These are phyloP conservation scores for Plectropomus leopardus DNA, from an alignment of 2,113 vertebrate species.

Conservation along the genomic window DNA sequence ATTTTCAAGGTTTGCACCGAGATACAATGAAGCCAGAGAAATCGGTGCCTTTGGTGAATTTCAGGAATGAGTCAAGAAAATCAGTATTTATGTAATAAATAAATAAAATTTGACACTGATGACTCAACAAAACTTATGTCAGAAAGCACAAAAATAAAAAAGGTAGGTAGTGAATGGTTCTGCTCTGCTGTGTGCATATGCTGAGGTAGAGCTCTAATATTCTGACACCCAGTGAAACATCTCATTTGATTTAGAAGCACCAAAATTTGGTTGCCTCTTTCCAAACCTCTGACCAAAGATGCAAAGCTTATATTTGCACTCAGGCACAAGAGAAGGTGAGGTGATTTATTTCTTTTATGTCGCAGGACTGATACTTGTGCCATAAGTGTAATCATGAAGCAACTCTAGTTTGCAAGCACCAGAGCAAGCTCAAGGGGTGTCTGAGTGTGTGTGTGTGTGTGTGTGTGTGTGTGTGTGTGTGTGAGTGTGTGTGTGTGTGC, in stretches of 20 bases:
- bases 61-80: not conserved
- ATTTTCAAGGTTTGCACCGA: not conserved
- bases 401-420: slow-evolving; percentile 14
- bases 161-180: not conserved
- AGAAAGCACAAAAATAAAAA: not conserved
- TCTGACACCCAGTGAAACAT: not conserved
- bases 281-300: not conserved
- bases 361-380: not conserved
- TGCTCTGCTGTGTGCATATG: not conserved
- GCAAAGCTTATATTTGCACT: not conserved
- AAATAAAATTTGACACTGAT: too few species aligned
- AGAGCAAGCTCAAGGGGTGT: slow-evolving; percentile 24
- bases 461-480: not conserved
- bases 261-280: not conserved
- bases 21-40: not conserved
- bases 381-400: slow-evolving; percentile 2
- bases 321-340: not conserved
- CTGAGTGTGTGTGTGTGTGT: not conserved
- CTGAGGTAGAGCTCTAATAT: too few species aligned
- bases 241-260: not conserved
- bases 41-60: not conserved
- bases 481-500: slow-evolving; percentile 16
- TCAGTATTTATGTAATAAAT: not conserved
- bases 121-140: not conserved
- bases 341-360: not conserved